Evolutionary conservation across 1,140 invertebrate genomes (phyloP).

Genomic region (Drosophila watanabei): DNA sequence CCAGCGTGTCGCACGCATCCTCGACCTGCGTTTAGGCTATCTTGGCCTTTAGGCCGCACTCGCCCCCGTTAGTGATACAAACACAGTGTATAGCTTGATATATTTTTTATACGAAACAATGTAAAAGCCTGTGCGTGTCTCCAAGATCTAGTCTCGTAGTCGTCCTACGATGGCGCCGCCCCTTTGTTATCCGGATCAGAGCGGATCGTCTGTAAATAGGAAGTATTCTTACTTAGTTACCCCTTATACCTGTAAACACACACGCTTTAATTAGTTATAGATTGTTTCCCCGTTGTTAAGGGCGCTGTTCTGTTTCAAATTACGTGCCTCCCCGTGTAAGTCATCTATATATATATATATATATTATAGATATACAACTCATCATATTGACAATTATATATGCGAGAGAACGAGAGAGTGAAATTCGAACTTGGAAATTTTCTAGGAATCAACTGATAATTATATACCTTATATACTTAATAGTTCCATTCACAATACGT

Average conservation of each 20-base stretch:
- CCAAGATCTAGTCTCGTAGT: conserved; percentile 52
- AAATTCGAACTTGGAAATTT: conserved; percentile 62
- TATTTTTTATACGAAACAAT: conserved; percentile 53
- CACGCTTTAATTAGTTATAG: conserved; percentile 83
- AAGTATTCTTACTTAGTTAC: conserved; percentile 53
- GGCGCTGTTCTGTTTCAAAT: conserved; percentile 72
- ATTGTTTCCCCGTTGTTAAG: conserved; percentile 74
- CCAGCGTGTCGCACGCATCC: conserved; percentile 67
- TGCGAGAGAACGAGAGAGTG: conserved; percentile 40
- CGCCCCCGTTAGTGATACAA: conserved; percentile 54
- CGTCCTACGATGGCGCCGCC: conserved; percentile 38
- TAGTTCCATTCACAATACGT: conserved; percentile 67
- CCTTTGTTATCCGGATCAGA: conserved; percentile 23
- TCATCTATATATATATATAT: conserved; percentile 41
- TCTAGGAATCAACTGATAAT: conserved; percentile 63
- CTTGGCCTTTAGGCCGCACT: conserved; percentile 10
- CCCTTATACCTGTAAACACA: conserved; percentile 69
- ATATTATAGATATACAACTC: conserved; percentile 23
- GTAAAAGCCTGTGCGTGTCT: conserved; percentile 49
- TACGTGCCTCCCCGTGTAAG: conserved; percentile 71
- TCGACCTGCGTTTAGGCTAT: conserved; percentile 78
- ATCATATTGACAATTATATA: conserved; percentile 40
- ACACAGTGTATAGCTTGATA: conserved; percentile 47
- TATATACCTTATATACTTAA: conserved; percentile 59
- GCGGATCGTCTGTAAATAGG: conserved; percentile 30